phyloP scores from a whole-genome alignment of 2,888 invertebrate species.

The Calameuta pallipes region DNA sequence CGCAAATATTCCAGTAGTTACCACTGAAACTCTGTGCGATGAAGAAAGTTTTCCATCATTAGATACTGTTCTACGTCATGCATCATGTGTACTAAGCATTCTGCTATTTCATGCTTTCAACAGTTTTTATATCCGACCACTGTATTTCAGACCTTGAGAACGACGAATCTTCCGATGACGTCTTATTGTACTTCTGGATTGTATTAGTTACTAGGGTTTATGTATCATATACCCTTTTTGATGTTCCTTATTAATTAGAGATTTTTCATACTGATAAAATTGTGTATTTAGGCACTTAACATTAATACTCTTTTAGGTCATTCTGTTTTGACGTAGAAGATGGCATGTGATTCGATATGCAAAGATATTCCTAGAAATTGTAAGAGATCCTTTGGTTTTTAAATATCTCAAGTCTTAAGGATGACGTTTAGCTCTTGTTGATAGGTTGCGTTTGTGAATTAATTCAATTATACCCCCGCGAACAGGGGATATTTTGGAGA shows the following conservation, averaged over 20 bases:
- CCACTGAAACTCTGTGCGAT: background rate
- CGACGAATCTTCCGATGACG: background rate
- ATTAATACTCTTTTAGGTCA: background rate
- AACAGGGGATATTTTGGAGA: background rate
- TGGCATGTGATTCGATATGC: background rate
- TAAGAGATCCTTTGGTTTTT: background rate
- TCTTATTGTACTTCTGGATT: background rate
- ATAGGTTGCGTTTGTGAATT: background rate
- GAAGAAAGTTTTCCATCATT: constrained; percentile 11
- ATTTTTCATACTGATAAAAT: background rate
- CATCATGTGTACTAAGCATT: background rate
- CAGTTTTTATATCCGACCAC: background rate
- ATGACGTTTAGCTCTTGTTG: background rate
- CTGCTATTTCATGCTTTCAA: background rate
- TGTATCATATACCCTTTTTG: background rate
- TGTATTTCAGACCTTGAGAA: background rate
- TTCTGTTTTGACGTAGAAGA: background rate
- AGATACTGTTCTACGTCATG: background rate
- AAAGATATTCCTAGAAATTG: background rate
- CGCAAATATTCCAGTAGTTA: constrained; percentile 11
- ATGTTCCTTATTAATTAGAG: background rate
- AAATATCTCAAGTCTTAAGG: background rate
- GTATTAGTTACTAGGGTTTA: background rate
- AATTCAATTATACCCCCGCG: background rate
- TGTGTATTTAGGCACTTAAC: background rate